Conservation (phyloP, 2,797 vertebrate genomes). For the Cirrhinus molitorella region DNA sequence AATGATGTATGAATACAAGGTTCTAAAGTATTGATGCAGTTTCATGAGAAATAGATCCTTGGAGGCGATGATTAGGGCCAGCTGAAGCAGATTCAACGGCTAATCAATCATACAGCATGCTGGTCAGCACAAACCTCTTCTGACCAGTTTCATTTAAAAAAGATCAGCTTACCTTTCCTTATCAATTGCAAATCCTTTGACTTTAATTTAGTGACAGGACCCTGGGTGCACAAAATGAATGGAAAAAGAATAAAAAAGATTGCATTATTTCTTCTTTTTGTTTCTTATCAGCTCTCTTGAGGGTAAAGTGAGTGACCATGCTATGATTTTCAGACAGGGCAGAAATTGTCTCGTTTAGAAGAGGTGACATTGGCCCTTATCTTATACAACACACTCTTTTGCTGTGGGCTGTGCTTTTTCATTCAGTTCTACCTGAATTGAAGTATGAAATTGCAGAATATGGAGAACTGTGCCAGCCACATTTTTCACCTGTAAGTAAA, state of each 20-base stretch:
- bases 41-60: not conserved
- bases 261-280: conserved; percentile 1
- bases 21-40: conserved; percentile 6
- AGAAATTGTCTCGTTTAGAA: not conserved
- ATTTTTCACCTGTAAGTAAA: conserved; percentile 12
- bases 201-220: not conserved
- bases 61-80: not conserved
- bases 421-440: not conserved
- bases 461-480: conserved; percentile 3
- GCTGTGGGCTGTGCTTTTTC: conserved; percentile 12
- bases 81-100: not conserved
- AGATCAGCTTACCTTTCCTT: not conserved
- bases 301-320: not conserved
- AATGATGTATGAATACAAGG: not conserved
- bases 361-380: conserved; percentile 33
- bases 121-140: not conserved
- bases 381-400: conserved; percentile 9
- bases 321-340: not conserved
- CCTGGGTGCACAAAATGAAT: not conserved
- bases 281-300: not conserved
- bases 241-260: not conserved
- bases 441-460: conserved; percentile 2
- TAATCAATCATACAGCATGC: not conserved
- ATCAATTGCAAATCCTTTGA: not conserved
- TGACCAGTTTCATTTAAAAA: not conserved